A percentile compares a stretch with the other conserved stretches of the same genome.
Conservation (phyloP, 2,797 vertebrate species). For the Typhlichthys eigenmanni region DNA sequence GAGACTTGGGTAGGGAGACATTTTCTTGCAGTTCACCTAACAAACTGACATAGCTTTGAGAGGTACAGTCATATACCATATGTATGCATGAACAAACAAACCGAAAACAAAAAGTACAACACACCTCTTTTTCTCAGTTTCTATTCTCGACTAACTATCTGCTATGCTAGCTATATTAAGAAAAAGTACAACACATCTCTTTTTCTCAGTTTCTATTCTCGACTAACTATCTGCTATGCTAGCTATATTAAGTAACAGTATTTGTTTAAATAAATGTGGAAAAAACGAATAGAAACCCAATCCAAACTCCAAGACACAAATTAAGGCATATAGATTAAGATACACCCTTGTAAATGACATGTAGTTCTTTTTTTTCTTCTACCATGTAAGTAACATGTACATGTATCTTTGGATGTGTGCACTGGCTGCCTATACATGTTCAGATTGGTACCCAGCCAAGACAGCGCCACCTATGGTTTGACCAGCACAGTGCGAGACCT, state of each 20-base stretch:
- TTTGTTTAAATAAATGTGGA: no score
- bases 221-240: no score
- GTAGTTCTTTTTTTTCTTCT: not conserved
- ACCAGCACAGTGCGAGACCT: conserved; percentile 74
- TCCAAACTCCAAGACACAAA: no score
- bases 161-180: no score
- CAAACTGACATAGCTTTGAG: not conserved
- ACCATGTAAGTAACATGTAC: not conserved
- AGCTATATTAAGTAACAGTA: no score
- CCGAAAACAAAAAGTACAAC: no score
- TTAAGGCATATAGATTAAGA: not conserved
- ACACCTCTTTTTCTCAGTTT: no score
- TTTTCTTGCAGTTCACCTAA: not conserved
- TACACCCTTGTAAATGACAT: not conserved
- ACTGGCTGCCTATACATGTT: conserved; percentile 32
- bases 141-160: no score
- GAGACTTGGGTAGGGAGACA: conserved; percentile 80
- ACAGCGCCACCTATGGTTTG: conserved; percentile 45
- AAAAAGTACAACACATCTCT: no score
- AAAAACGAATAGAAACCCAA: no score
- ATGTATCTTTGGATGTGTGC: not conserved
- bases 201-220: no score
- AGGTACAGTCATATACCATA: not conserved
- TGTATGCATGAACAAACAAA: no score
- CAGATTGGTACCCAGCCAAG: conserved; percentile 68